Evolutionary conservation across 2,888 invertebrate genomes (phyloP).

Genomic region (Cynaeus angustus): DNA sequence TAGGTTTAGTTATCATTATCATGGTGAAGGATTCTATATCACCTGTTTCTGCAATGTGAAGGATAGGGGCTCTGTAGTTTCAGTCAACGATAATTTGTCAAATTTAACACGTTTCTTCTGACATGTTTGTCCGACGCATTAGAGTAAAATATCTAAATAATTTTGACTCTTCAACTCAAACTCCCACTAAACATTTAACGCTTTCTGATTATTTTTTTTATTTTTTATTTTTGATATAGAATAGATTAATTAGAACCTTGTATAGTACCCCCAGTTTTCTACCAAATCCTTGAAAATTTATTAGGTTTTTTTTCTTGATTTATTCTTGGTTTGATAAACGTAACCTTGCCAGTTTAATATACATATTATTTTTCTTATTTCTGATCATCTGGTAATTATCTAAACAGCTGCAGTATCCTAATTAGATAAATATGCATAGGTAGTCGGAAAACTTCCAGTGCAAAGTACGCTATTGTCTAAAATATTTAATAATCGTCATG

Average conservation of each 20-base stretch:
- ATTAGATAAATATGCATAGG: no score
- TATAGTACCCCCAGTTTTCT: slow-evolving; percentile 14
- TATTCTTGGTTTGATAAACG: no score
- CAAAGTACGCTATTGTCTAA: slow-evolving; percentile 26
- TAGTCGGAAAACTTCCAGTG: neutral
- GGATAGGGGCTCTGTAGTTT: slow-evolving; percentile 2
- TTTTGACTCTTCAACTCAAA: slow-evolving; percentile 23
- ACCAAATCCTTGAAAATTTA: slow-evolving; percentile 22
- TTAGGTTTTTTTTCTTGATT: no score
- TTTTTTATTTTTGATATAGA: slow-evolving; percentile 19
- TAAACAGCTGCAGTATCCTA: no score
- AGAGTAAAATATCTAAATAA: slow-evolving; percentile 32
- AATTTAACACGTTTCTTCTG: slow-evolving; percentile 9
- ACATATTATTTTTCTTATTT: slow-evolving; percentile 5
- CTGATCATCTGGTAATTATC: neutral
- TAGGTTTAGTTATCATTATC: slow-evolving; percentile 17
- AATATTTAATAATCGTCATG: slow-evolving; percentile 5
- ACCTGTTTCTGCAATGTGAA: slow-evolving; percentile 22
- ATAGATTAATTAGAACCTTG: slow-evolving; percentile 17
- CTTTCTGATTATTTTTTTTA: slow-evolving; percentile 23
- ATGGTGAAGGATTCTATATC: slow-evolving; percentile 17
- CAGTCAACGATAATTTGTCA: slow-evolving; percentile 32
- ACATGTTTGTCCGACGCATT: slow-evolving; percentile 22
- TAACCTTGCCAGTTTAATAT: slow-evolving; percentile 14
- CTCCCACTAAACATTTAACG: slow-evolving; percentile 20